phyloP scores from a whole-genome alignment of 1,140 invertebrate species.

The Magallana ariakensis region DNA sequence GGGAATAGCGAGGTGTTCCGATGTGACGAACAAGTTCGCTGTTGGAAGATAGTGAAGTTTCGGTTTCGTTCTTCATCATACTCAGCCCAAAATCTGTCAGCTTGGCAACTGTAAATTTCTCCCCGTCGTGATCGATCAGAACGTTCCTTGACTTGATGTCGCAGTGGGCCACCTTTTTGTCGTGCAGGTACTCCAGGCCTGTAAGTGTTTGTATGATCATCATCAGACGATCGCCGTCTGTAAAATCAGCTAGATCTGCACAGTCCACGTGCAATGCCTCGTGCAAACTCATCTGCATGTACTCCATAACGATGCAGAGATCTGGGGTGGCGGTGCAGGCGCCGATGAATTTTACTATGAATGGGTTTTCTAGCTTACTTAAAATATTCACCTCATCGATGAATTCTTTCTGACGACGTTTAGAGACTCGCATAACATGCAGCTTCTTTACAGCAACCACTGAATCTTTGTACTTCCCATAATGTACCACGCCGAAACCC shows the following conservation, averaged over 20 bases:
- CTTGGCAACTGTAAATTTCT: constrained; percentile 48
- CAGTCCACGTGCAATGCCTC: constrained; percentile 58
- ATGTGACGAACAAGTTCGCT: constrained; percentile 46
- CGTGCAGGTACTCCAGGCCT: constrained; percentile 55
- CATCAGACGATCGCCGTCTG: constrained; percentile 44
- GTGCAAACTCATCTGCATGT: constrained; percentile 62
- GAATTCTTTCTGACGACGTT: constrained; percentile 54
- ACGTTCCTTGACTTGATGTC: constrained; percentile 57
- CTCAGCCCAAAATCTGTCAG: constrained; percentile 66
- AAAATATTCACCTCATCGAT: constrained; percentile 53
- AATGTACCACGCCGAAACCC: constrained; percentile 57
- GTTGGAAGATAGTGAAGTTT: constrained; percentile 39
- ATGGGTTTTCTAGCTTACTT: constrained; percentile 57
- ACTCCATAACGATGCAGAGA: constrained; percentile 66
- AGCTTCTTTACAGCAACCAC: constrained; percentile 65
- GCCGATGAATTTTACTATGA: constrained; percentile 63
- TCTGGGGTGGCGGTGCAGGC: constrained; percentile 58
- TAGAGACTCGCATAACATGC: constrained; percentile 48
- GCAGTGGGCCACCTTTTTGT: constrained; percentile 53
- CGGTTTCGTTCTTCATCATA: constrained; percentile 57
- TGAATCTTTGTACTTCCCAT: constrained; percentile 55
- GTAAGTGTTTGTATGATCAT: constrained; percentile 49
- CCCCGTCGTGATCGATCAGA: constrained; percentile 39
- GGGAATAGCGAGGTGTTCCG: constrained; percentile 62
- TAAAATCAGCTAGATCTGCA: constrained; percentile 23